Percentiles rank a stretch among this genome's conserved stretches.
Conservation (phyloP, 2,113 vertebrate genomes). For the Cercopithecus mona region DNA sequence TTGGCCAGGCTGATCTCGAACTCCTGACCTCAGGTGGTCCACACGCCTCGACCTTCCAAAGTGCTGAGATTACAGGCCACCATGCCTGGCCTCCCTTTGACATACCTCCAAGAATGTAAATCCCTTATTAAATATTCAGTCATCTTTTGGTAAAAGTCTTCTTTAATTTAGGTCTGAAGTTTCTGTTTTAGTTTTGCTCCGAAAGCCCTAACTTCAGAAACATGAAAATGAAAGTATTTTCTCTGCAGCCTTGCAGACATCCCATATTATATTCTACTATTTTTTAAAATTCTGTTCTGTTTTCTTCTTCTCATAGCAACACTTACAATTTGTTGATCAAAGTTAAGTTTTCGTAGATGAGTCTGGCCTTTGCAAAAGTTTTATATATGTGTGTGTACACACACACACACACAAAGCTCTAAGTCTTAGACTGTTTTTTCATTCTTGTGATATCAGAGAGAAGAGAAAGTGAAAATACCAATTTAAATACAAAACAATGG, state of each 20-base stretch:
- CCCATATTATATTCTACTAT: neutral
- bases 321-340: neutral
- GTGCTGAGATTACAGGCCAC: no score
- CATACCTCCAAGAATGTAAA: neutral
- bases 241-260: neutral
- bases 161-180: neutral
- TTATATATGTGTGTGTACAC: neutral
- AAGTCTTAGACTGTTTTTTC: neutral
- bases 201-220: neutral
- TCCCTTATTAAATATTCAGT: neutral
- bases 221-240: neutral
- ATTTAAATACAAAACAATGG: neutral
- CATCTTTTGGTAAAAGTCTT: neutral
- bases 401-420: neutral
- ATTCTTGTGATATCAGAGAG: neutral
- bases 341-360: neutral
- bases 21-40: no score
- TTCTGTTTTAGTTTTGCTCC: neutral
- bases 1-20: no score
- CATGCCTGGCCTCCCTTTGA: neutral
- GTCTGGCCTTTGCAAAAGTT: neutral
- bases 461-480: neutral
- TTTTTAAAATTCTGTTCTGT: neutral
- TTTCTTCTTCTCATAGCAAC: neutral
- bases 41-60: no score